Percentiles rank a stretch among this genome's conserved stretches.
phyloP scores from a whole-genome alignment of 2,113 vertebrate genomes.

The Baryphthengus martii region DNA sequence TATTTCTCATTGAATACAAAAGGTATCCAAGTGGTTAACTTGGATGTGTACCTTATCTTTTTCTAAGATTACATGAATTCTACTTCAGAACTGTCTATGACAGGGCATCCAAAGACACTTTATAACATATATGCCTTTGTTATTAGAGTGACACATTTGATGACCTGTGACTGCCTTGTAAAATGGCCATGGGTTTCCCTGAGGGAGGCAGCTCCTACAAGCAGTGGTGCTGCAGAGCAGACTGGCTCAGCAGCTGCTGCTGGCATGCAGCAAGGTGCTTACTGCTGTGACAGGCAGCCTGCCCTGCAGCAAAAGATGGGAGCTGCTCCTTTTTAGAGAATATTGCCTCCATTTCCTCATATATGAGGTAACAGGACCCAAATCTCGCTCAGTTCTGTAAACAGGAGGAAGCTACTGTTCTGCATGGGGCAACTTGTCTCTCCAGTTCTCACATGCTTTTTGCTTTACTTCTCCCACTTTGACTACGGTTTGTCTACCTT shows the following conservation, averaged over 20 bases:
- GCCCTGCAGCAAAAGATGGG: not conserved
- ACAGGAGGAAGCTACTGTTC: not conserved
- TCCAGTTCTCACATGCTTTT: not conserved
- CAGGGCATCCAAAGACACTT: not conserved
- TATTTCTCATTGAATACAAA: not conserved
- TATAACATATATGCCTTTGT: too few species aligned
- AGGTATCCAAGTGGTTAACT: not conserved
- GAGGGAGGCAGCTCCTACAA: not conserved
- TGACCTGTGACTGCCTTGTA: not conserved
- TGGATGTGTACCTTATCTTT: not conserved
- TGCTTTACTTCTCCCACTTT: not conserved
- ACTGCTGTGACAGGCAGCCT: not conserved
- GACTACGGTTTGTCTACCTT: not conserved
- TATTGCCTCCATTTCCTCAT: not conserved
- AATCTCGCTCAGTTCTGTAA: not conserved
- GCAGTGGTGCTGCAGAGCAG: not conserved
- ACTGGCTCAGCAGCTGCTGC: not conserved
- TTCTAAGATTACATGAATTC: not conserved
- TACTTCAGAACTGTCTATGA: not conserved
- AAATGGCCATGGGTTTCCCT: rapidly evolving
- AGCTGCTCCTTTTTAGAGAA: not conserved
- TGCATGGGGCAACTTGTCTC: not conserved
- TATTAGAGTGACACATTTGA: rapidly evolving
- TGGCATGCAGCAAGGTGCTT: rapidly evolving
- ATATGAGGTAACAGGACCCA: not conserved